Conservation (phyloP, 2,797 vertebrate species). For the Mareca strepera region DNA sequence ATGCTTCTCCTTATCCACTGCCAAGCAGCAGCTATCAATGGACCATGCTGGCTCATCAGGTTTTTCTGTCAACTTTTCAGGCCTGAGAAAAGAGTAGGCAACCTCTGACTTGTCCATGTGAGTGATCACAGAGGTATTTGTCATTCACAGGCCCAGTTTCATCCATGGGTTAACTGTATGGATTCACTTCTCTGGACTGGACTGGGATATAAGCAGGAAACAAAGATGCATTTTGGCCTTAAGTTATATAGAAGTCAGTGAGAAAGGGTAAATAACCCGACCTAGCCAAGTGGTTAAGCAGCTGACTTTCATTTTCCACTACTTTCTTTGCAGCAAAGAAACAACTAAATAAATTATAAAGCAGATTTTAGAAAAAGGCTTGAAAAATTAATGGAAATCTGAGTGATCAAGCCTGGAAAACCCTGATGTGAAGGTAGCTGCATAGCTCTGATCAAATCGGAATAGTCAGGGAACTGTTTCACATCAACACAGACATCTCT, state of each 20-base stretch:
- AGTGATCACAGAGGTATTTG: background rate
- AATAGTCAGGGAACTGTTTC: slow-evolving; percentile 33
- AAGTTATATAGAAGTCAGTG: background rate
- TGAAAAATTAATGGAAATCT: slow-evolving; percentile 72
- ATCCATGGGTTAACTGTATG: background rate
- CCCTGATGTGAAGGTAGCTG: slow-evolving; percentile 16
- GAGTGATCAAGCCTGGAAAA: slow-evolving; percentile 39
- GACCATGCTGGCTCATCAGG: background rate
- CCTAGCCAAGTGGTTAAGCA: slow-evolving; percentile 7
- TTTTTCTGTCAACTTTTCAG: background rate
- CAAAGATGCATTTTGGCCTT: background rate
- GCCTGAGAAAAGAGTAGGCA: background rate
- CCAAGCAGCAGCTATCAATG: background rate
- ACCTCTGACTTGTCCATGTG: background rate
- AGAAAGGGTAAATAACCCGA: background rate
- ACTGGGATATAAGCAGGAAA: background rate
- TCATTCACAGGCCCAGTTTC: background rate
- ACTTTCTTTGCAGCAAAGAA: slow-evolving; percentile 50
- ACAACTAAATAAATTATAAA: slow-evolving; percentile 70
- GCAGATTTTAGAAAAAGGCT: slow-evolving; percentile 59
- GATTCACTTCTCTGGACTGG: background rate
- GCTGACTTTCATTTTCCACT: background rate
- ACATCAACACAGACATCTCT: slow-evolving; percentile 27
- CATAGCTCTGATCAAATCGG: slow-evolving; percentile 42
- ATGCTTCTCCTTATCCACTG: accelerated